phyloP scores from a whole-genome alignment of 2,113 vertebrate genomes.

The Steatornis caripensis region DNA sequence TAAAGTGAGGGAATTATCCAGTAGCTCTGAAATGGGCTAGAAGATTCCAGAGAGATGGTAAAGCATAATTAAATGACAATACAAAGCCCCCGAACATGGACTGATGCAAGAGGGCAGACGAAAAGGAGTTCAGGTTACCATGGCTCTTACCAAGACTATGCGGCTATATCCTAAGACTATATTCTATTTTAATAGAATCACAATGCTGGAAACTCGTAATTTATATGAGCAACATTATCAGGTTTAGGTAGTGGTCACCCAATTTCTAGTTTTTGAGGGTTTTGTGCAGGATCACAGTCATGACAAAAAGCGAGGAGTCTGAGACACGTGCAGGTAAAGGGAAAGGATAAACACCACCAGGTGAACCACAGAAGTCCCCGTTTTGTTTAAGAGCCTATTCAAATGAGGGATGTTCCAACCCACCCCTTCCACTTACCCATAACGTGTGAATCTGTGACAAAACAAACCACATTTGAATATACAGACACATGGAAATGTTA shows the following conservation, averaged over 20 bases:
- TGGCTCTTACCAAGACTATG: background rate
- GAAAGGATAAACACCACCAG: background rate
- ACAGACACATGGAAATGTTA: background rate
- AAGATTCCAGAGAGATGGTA: background rate
- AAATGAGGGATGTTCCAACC: background rate
- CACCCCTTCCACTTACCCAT: rapidly evolving
- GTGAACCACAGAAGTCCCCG: background rate
- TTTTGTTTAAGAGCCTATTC: background rate
- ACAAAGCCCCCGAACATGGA: background rate
- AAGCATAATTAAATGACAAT: background rate
- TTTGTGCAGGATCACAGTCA: background rate
- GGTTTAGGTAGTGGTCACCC: background rate
- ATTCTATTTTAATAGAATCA: background rate
- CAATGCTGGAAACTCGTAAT: background rate
- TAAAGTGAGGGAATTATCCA: background rate
- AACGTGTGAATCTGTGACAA: background rate
- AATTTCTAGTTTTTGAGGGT: background rate
- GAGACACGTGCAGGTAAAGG: background rate
- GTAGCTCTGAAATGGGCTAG: background rate
- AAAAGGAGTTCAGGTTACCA: background rate
- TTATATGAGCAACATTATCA: background rate
- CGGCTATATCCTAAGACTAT: background rate
- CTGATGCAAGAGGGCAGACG: background rate
- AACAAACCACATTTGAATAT: background rate
- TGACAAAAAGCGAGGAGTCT: background rate